Evolutionary conservation across 2,888 invertebrate genomes (phyloP).

Genomic region (Athalia rosae): DNA sequence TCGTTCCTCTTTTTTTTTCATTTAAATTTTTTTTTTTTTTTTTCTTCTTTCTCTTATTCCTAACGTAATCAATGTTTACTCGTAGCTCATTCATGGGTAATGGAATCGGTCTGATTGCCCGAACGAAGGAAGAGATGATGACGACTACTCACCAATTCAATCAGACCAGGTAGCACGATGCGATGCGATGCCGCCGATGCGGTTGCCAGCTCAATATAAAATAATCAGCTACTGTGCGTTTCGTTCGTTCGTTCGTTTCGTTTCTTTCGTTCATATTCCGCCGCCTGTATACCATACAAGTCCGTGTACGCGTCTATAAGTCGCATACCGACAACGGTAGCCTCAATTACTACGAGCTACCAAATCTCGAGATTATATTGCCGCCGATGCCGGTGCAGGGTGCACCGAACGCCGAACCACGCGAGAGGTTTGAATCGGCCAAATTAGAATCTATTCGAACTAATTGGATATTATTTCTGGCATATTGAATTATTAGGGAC

Average conservation of each 20-base stretch:
- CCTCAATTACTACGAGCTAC: slow-evolving; percentile 59
- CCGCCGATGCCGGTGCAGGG: slow-evolving; percentile 47
- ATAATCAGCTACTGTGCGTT: slow-evolving; percentile 64
- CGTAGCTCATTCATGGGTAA: slow-evolving; percentile 43
- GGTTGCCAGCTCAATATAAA: slow-evolving; percentile 57
- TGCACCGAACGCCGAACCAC: no score
- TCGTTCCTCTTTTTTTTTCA: not conserved
- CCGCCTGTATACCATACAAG: slow-evolving; percentile 9
- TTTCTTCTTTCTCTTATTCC: not conserved
- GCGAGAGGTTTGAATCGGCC: slow-evolving; percentile 57
- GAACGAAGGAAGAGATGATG: slow-evolving; percentile 35
- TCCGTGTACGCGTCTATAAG: slow-evolving; percentile 1
- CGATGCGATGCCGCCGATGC: not conserved
- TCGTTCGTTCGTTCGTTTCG: slow-evolving; percentile 27
- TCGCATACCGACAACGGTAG: slow-evolving; percentile 50
- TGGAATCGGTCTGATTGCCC: slow-evolving; percentile 47
- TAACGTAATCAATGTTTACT: slow-evolving; percentile 47
- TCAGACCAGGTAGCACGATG: slow-evolving; percentile 47
- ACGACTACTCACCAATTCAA: slow-evolving; percentile 49
- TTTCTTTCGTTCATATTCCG: not conserved
- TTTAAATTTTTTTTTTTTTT: not conserved
- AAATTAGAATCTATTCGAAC: slow-evolving; percentile 68
- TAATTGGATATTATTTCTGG: slow-evolving; percentile 68
- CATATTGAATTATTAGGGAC: slow-evolving; percentile 62
- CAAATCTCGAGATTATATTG: slow-evolving; percentile 57